Conservation (phyloP, 2,113 vertebrate species). For the Malurus alboscapulatus region DNA sequence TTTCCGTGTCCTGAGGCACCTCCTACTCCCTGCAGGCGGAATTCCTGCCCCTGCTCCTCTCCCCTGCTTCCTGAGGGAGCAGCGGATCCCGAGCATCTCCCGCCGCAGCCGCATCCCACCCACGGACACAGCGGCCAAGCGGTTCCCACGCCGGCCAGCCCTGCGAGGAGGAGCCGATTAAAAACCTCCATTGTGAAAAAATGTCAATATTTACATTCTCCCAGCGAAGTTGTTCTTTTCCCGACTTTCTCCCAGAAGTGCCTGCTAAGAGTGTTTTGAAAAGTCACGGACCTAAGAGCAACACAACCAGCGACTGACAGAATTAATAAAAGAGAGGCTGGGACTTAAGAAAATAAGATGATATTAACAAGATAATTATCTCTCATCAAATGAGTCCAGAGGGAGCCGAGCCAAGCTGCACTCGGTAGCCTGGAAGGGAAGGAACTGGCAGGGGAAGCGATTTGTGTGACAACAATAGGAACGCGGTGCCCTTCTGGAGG, state of each 20-base stretch:
- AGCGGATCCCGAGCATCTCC: neutral
- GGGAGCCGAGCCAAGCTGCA: conserved; percentile 53
- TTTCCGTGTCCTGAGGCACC: neutral
- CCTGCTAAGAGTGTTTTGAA: conserved; percentile 40
- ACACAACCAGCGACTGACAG: conserved; percentile 46
- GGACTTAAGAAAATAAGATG: conserved; percentile 64
- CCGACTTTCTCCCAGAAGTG: conserved; percentile 37
- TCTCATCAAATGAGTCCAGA: conserved; percentile 67
- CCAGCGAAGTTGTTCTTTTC: conserved; percentile 1
- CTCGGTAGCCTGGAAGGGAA: conserved; percentile 61
- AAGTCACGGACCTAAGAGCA: conserved; percentile 51
- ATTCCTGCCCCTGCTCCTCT: neutral
- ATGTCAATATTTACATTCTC: conserved; percentile 63
- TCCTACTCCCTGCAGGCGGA: accelerated
- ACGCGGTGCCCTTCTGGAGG: conserved; percentile 32
- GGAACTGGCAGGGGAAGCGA: conserved; percentile 61
- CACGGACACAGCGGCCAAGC: neutral
- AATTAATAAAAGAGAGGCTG: conserved; percentile 67
- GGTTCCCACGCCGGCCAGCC: neutral
- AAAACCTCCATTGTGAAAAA: conserved; percentile 18
- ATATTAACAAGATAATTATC: conserved; percentile 73
- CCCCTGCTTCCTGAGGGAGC: neutral
- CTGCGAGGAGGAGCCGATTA: neutral
- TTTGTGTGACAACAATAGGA: conserved; percentile 62
- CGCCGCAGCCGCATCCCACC: neutral